Percentiles rank a stretch among this genome's conserved stretches.
phyloP scores from a whole-genome alignment of 2,113 vertebrate species.

The Mobula birostris region DNA sequence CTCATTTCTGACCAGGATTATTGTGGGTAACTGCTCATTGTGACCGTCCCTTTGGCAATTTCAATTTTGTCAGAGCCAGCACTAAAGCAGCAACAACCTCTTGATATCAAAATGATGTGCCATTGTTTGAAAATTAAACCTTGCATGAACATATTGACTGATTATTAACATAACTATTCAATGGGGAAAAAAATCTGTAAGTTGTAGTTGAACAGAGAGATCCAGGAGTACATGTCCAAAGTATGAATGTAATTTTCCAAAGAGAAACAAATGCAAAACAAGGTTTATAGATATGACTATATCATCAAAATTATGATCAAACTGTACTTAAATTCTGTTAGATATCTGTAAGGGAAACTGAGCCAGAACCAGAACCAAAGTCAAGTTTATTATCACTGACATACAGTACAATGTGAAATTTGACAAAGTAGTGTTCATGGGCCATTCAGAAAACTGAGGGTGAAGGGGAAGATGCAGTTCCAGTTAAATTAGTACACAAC shows the following conservation, averaged over 20 bases:
- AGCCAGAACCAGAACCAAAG: too few species aligned
- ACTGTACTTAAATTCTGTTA: not conserved
- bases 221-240: not conserved
- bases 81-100: not conserved
- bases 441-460: too few species aligned
- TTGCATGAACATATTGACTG: not conserved
- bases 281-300: not conserved
- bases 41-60: not conserved
- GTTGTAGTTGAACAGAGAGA: not conserved
- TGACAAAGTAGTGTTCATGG: too few species aligned
- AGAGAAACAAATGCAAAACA: not conserved
- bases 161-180: not conserved
- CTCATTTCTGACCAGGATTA: not conserved
- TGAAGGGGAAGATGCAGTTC: too few species aligned
- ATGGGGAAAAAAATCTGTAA: not conserved
- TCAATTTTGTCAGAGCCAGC: not conserved
- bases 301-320: not conserved
- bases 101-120: not conserved
- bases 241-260: not conserved
- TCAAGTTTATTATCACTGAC: too few species aligned
- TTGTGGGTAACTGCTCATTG: too few species aligned
- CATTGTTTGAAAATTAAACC: not conserved
- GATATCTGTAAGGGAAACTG: not conserved
- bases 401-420: too few species aligned
- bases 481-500: too few species aligned